Base-by-base conservation (phyloP, 2,888 invertebrate genomes). In the Diabrotica balteata region DNA sequence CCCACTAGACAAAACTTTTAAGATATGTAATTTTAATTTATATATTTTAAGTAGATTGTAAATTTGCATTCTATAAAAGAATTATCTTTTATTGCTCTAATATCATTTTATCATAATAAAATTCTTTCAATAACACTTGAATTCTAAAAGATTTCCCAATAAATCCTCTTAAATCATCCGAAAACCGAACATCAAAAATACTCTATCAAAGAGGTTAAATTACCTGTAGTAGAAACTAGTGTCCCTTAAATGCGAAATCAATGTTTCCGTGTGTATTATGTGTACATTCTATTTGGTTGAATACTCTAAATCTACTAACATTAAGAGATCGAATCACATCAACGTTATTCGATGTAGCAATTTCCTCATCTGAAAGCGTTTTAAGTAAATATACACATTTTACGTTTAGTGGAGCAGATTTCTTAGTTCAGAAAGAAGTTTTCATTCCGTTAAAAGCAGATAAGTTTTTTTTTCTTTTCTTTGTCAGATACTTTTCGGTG, bases 381-480 rank as follows among this genome's bases (percentile, higher is more conserved):
- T 71, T 65, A 68, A 72, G 72, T 67, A 72, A 73, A 73, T 72
- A 74, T 69, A 73, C 72, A 70, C 72, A 73, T 62, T 69, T 64
- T 64, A 72, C 70, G 66, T 71, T 68, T 71, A 68, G 58, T 66
- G 61, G 49, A 70, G 63, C 70, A 67, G 68, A 67, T 67, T 66
- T 59, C 54, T 59, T 55, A 67, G 67, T 70, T 72, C 59, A 51
- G 68, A 53, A 22, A 57, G 67, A 70, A 70, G 72, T 72, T 76
- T 76, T 75, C 75, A 75, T 76, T 71, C 74, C 71, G 71, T 71
- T 75, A 75, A 76, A 75, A 75, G 75, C 76, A 67, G 74, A 73
- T 73, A 66, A 73, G 62, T 63, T 72, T 74, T 17, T 17, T 17
- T 73, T 70, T 73, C 67, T 67, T 73, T 70, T 70, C 72, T 66